Evolutionary conservation across 1,140 invertebrate species (phyloP).

Genomic region (Cherax quadricarinatus): DNA sequence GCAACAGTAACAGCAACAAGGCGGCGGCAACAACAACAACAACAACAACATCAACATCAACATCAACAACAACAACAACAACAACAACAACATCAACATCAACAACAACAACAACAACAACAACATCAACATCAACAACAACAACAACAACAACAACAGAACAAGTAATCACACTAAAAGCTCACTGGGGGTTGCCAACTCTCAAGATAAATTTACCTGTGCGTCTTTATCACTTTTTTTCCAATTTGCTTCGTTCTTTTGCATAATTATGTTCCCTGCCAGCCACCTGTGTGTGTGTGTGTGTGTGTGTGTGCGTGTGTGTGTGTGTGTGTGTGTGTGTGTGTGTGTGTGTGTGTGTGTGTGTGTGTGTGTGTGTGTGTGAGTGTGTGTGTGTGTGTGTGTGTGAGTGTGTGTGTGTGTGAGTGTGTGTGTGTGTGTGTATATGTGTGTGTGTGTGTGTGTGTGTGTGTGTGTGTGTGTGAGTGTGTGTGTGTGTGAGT

Average conservation of each 20-base stretch:
- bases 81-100: not conserved
- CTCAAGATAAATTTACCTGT: slow-evolving; percentile 3
- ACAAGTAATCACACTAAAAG: slow-evolving; percentile 14
- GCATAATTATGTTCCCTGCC: not conserved
- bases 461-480: not conserved
- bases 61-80: not conserved
- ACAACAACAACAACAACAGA: not conserved
- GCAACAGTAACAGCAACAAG: too few relatives aligned
- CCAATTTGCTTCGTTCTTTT: not conserved
- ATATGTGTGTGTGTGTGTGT: too few relatives aligned
- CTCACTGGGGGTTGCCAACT: not conserved
- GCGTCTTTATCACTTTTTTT: not conserved
- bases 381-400: not conserved
- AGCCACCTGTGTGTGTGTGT: too few relatives aligned
- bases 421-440: not conserved
- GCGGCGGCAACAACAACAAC: not conserved
- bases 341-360: not conserved
- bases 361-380: too few relatives aligned
- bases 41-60: not conserved
- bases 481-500: not conserved
- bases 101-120: not conserved
- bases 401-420: not conserved
- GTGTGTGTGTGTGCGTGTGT: too few relatives aligned
- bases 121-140: not conserved
- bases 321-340: too few relatives aligned